A percentile compares a stretch with the other conserved stretches of the same genome.
Conservation (phyloP, 2,888 invertebrate genomes). For the Seira sanloemensis region DNA sequence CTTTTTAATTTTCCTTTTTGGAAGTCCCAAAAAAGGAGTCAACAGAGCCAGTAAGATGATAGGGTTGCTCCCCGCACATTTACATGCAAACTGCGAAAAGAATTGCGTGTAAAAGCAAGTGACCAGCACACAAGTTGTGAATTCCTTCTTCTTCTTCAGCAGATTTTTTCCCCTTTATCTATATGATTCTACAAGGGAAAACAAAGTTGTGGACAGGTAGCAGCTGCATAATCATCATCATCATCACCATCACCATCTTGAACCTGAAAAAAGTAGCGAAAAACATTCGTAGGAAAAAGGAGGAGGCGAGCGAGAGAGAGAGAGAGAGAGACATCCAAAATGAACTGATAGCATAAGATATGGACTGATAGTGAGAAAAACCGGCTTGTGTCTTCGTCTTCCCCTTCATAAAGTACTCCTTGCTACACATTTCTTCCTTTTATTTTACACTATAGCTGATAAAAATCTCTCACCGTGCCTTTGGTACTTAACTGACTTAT, state of each 20-base stretch:
- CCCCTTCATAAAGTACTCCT: background rate
- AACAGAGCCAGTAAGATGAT: background rate
- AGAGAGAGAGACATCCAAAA: slow-evolving; percentile 6
- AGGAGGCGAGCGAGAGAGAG: slow-evolving; percentile 25
- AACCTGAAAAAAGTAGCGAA: too few relatives aligned
- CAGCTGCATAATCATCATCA: slow-evolving; percentile 45
- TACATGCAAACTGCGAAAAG: background rate
- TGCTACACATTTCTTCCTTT: background rate
- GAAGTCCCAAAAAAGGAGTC: background rate
- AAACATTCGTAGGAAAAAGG: background rate
- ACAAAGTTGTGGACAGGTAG: slow-evolving; percentile 52
- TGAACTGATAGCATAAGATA: slow-evolving; percentile 47
- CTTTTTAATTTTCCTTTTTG: background rate
- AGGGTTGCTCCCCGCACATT: background rate
- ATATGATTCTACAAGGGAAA: slow-evolving; percentile 36
- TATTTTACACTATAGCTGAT: background rate
- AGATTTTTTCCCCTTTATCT: slow-evolving; percentile 10
- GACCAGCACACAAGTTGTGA: slow-evolving; percentile 3
- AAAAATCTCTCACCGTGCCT: background rate
- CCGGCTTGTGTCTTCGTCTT: slow-evolving; percentile 35
- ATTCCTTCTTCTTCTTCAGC: background rate
- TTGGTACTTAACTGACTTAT: background rate
- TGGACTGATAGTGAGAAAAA: slow-evolving; percentile 47
- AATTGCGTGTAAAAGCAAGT: background rate
- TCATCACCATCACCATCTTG: slow-evolving; percentile 8